A percentile compares a stretch with the other conserved stretches of the same genome.
These are phyloP conservation scores for Fragum sueziense DNA, from an alignment of 2,888 invertebrate species.

Conservation along the genomic window DNA sequence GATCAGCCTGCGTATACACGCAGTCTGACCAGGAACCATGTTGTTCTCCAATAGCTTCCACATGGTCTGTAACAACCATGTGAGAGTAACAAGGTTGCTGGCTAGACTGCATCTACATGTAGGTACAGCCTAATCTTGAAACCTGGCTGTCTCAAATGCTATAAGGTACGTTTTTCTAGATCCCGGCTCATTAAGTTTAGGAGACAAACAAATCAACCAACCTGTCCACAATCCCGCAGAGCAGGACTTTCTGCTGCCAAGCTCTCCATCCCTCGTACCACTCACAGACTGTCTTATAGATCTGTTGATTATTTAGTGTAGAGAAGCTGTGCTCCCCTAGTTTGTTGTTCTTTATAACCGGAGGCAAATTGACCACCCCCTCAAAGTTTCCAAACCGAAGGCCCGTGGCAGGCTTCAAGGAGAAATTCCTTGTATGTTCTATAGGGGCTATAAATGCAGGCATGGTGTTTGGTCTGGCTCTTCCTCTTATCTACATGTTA, in stretches of 20 bases:
- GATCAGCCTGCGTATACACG: too few relatives aligned
- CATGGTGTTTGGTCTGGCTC: constrained; percentile 51
- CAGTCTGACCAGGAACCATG: too few relatives aligned
- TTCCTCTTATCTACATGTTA: constrained; percentile 17
- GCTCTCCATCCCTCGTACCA: constrained; percentile 78
- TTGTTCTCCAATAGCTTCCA: too few relatives aligned
- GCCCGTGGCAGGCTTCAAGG: constrained; percentile 66
- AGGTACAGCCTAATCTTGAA: too few relatives aligned
- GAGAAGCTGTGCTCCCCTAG: constrained; percentile 61
- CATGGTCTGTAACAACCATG: too few relatives aligned
- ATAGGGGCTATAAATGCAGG: constrained; percentile 70
- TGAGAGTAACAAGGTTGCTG: too few relatives aligned
- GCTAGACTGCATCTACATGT: too few relatives aligned
- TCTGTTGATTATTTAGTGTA: constrained; percentile 73
- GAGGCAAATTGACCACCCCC: constrained; percentile 70
- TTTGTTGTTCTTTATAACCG: constrained; percentile 50
- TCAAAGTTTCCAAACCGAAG: constrained; percentile 76
- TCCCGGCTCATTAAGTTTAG: too few relatives aligned
- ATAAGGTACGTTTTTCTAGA: too few relatives aligned
- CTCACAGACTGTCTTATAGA: constrained; percentile 73
- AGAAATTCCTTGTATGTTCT: constrained; percentile 65
- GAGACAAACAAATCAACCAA: too few relatives aligned
- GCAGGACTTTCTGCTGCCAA: constrained; percentile 77
- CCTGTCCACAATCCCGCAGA: constrained; percentile 78
- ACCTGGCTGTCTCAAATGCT: too few relatives aligned